phyloP scores from a whole-genome alignment of 2,888 invertebrate genomes.

The Tinea semifulvella region DNA sequence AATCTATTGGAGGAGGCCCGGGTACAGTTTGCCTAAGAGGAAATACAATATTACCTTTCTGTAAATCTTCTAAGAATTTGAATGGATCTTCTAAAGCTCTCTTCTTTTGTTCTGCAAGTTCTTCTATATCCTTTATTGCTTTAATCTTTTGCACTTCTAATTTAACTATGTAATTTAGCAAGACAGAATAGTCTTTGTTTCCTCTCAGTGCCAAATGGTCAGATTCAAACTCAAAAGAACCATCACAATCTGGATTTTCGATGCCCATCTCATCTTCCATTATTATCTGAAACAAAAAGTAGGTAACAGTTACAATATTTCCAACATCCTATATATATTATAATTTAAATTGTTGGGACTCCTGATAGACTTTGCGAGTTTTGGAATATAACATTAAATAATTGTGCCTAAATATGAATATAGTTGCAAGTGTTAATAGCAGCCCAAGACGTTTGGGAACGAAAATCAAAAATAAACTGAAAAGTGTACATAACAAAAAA shows the following conservation, averaged over 20 bases:
- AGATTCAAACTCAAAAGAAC: conserved; percentile 84
- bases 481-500: conserved; percentile 48
- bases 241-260: conserved; percentile 35
- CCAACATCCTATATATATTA: no score
- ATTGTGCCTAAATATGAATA: conserved; percentile 19
- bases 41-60: conserved; percentile 72
- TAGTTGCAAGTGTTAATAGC: conserved; percentile 36
- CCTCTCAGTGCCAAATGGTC: conserved; percentile 87
- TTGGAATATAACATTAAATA: conserved; percentile 13
- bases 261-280: conserved; percentile 2
- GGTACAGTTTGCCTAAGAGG: conserved; percentile 64
- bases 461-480: conserved; percentile 50
- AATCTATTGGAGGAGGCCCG: conserved; percentile 73
- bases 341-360: no score
- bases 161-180: conserved; percentile 79
- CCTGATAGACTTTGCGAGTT: no score
- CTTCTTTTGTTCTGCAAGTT: conserved; percentile 70
- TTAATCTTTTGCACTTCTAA: conserved; percentile 80
- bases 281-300: conserved; percentile 2
- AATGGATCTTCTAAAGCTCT: conserved; percentile 77
- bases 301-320: no score
- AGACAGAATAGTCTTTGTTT: conserved; percentile 81
- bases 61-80: conserved; percentile 74
- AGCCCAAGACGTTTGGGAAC: conserved; percentile 54
- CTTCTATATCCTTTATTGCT: conserved; percentile 77